Percentiles rank a stretch among this genome's conserved stretches.
Evolutionary conservation across 2,113 vertebrate genomes (phyloP).

Genomic region (Clarias magur): DNA sequence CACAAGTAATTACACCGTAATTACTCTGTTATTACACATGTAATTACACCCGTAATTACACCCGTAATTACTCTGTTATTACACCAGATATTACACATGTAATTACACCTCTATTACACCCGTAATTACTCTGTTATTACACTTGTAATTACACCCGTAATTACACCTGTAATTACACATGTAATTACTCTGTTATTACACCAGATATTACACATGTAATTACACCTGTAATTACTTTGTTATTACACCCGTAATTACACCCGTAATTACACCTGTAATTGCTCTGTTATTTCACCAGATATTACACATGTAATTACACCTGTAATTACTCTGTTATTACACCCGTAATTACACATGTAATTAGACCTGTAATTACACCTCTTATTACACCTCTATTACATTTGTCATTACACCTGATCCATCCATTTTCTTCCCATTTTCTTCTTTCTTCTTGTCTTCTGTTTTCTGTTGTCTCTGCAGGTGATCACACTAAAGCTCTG

Average conservation of each 20-base stretch:
- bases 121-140: too few relatives aligned
- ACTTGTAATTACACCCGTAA: not conserved
- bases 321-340: not conserved
- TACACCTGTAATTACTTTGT: not conserved
- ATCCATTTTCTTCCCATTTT: not conserved
- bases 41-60: not conserved
- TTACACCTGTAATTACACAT: not conserved
- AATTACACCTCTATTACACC: not conserved
- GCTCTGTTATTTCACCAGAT: too few relatives aligned
- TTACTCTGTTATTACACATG: not conserved
- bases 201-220: not conserved
- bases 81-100: too few relatives aligned
- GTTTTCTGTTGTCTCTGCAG: conserved; percentile 57
- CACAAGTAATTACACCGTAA: not conserved
- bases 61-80: too few relatives aligned
- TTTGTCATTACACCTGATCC: not conserved
- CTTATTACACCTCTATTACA: not conserved
- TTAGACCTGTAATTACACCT: not conserved
- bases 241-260: not conserved
- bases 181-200: not conserved
- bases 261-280: not conserved
- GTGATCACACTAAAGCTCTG: conserved; percentile 83
- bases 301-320: not conserved
- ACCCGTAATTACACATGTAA: not conserved
- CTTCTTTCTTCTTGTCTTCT: not conserved